Percentiles rank a stretch among this genome's conserved stretches.
These are phyloP conservation scores for Agriopis leucophaearia DNA, from an alignment of 2,888 invertebrate genomes.

Conservation along the genomic window DNA sequence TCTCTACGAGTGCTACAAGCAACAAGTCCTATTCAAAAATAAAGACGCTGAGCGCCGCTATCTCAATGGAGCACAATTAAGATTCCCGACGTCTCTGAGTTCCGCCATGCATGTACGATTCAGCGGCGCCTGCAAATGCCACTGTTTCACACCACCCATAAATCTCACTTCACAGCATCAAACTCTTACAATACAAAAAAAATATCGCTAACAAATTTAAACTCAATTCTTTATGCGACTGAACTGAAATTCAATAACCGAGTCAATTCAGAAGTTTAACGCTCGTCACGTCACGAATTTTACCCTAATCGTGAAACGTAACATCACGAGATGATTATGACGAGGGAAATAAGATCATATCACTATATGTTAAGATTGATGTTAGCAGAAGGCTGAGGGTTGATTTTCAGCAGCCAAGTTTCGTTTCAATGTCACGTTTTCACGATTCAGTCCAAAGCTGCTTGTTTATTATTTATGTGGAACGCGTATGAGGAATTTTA, in stretches of 20 bases:
- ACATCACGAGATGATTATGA: constrained; percentile 33
- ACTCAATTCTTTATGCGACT: constrained; percentile 60
- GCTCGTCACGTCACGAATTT: constrained; percentile 71
- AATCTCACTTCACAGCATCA: constrained; percentile 73
- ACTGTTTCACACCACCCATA: constrained; percentile 72
- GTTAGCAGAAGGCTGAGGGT: constrained; percentile 39
- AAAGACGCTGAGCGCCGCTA: constrained; percentile 70
- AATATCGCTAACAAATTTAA: constrained; percentile 61
- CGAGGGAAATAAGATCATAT: constrained; percentile 60
- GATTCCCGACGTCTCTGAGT: constrained; percentile 72
- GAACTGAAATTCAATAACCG: constrained; percentile 64
- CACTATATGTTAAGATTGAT: constrained; percentile 49
- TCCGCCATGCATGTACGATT: constrained; percentile 70
- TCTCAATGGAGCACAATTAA: constrained; percentile 83
- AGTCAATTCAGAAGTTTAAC: constrained; percentile 61
- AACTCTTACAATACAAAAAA: constrained; percentile 68
- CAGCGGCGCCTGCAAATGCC: constrained; percentile 62
- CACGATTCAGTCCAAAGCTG: constrained; percentile 63
- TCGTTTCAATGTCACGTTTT: constrained; percentile 71
- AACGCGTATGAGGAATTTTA: constrained; percentile 61
- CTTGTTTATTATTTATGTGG: constrained; percentile 70
- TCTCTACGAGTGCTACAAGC: constrained; percentile 58
- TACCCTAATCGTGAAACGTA: constrained; percentile 33
- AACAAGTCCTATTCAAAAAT: constrained; percentile 79
- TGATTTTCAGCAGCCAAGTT: constrained; percentile 56